These are phyloP conservation scores for Glyptemys insculpta DNA, from an alignment of 2,797 vertebrate genomes.

Conservation along the genomic window DNA sequence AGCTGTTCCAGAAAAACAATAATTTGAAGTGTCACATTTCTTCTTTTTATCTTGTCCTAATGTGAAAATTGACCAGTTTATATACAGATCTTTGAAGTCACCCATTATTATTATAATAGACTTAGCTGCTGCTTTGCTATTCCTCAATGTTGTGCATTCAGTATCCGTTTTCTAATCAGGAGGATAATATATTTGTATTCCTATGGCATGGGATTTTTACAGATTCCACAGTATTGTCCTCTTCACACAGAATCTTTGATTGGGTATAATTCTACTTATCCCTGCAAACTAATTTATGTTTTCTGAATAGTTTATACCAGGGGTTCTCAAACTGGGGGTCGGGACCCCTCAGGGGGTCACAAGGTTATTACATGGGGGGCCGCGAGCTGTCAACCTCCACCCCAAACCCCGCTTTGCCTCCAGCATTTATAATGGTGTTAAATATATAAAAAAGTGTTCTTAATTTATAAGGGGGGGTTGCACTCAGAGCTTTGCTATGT, in stretches of 20 bases:
- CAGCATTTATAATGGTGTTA: too few species aligned
- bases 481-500: too few species aligned
- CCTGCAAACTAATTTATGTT: neutral
- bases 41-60: neutral
- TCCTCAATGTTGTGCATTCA: neutral
- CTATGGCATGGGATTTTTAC: neutral
- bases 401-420: too few species aligned
- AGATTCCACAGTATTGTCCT: neutral
- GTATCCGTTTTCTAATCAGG: neutral
- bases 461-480: too few species aligned
- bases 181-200: neutral
- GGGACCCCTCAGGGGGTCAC: too few species aligned
- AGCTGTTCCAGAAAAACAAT: neutral
- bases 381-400: too few species aligned
- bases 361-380: too few species aligned
- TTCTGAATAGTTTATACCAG: neutral
- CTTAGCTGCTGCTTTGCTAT: neutral
- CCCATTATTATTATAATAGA: neutral
- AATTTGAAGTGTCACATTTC: neutral
- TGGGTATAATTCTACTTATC: neutral
- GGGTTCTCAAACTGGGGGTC: too few species aligned
- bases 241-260: neutral
- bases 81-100: neutral
- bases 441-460: too few species aligned
- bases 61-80: neutral